A percentile compares a stretch with the other conserved stretches of the same genome.
These are phyloP conservation scores for Tenthredo notha DNA, from an alignment of 2,888 invertebrate species.

Conservation along the genomic window DNA sequence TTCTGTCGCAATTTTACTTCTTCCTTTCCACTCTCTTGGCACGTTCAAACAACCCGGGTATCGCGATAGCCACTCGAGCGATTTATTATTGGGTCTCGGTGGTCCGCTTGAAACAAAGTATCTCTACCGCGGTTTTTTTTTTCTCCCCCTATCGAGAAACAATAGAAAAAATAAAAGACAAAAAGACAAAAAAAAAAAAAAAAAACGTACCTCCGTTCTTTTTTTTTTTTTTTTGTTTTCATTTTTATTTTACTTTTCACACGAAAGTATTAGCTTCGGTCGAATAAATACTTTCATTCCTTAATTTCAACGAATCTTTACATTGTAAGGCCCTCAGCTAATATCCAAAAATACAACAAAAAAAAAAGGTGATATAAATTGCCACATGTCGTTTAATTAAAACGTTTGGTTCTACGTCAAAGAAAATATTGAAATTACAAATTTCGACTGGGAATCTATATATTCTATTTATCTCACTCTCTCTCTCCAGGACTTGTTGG, in stretches of 20 bases:
- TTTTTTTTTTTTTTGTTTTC: no score
- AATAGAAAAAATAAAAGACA: neutral
- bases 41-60: neutral
- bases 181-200: neutral
- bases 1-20: slow-evolving; percentile 8
- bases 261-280: neutral
- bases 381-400: no score
- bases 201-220: neutral
- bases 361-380: no score
- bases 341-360: neutral
- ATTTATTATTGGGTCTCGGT: neutral
- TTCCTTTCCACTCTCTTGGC: neutral
- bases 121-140: neutral
- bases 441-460: neutral
- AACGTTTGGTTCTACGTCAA: neutral
- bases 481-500: no score
- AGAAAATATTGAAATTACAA: neutral
- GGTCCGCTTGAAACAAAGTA: neutral
- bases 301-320: neutral
- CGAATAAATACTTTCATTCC: neutral
- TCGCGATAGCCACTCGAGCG: neutral
- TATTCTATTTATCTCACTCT: neutral
- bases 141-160: neutral
- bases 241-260: neutral
- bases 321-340: neutral